phyloP scores from a whole-genome alignment of 2,797 vertebrate genomes.

The Phataginus tricuspis region DNA sequence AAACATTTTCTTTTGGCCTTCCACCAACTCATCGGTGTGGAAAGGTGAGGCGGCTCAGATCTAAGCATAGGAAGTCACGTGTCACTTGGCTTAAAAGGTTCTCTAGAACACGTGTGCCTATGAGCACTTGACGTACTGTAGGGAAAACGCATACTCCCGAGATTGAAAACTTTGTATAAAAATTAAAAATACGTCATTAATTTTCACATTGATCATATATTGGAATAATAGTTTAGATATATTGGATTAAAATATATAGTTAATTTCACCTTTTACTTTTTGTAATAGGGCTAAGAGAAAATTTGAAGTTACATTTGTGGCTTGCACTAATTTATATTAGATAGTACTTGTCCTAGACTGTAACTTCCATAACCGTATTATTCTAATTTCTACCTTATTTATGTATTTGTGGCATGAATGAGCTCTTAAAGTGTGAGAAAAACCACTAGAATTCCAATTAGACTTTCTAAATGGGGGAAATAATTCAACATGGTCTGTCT shows the following conservation, averaged over 20 bases:
- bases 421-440: background rate
- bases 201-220: slow-evolving; percentile 1
- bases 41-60: slow-evolving; percentile 51
- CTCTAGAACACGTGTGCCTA: background rate
- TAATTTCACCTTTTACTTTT: slow-evolving; percentile 17
- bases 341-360: background rate
- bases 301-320: background rate
- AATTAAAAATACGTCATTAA: background rate
- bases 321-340: slow-evolving; percentile 34
- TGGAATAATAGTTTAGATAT: background rate
- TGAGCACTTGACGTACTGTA: background rate
- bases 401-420: background rate
- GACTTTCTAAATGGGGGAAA: background rate
- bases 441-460: background rate
- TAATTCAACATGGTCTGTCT: slow-evolving; percentile 21
- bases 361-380: background rate
- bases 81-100: background rate
- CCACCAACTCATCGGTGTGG: background rate
- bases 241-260: slow-evolving; percentile 40
- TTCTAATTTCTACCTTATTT: slow-evolving; percentile 6
- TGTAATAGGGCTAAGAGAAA: slow-evolving; percentile 26
- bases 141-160: background rate
- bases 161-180: slow-evolving; percentile 63
- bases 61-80: background rate
- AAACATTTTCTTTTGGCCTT: background rate